Percentiles rank a stretch among this genome's conserved stretches.
Conservation (phyloP, 2,797 vertebrate genomes). For the Distichodus sexfasciatus region DNA sequence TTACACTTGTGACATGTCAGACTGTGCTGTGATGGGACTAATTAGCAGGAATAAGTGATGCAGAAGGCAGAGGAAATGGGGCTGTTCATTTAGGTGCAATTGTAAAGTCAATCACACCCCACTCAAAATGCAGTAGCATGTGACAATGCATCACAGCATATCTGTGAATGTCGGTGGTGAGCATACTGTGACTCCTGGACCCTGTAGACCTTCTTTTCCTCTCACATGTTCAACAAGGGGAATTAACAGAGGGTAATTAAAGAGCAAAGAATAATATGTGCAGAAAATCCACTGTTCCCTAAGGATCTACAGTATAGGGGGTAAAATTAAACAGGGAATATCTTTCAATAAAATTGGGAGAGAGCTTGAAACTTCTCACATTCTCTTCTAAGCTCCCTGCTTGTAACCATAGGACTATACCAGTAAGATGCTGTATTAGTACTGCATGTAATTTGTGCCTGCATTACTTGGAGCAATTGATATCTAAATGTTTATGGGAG, state of each 20-base stretch:
- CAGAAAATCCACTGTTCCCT: conserved; percentile 54
- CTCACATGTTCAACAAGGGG: conserved; percentile 50
- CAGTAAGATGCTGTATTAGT: no score
- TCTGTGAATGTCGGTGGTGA: conserved; percentile 41
- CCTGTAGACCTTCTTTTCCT: conserved; percentile 40
- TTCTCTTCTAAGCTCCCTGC: neutral
- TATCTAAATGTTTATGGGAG: no score
- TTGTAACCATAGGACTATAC: no score
- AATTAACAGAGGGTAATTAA: conserved; percentile 58
- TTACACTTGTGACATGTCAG: conserved; percentile 44
- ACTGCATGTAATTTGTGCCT: no score
- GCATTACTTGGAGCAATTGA: no score
- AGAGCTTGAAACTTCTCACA: neutral
- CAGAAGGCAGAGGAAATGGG: conserved; percentile 42
- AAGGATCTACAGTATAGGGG: conserved; percentile 40
- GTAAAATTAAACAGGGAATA: conserved; percentile 30
- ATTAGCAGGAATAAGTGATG: conserved; percentile 45
- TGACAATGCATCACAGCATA: conserved; percentile 37
- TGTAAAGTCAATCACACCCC: conserved; percentile 52
- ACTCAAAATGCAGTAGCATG: conserved; percentile 41
- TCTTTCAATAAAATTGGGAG: conserved; percentile 6
- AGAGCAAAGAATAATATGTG: conserved; percentile 57
- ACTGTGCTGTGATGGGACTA: conserved; percentile 45
- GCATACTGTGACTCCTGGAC: conserved; percentile 40
- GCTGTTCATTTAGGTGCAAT: conserved; percentile 52